phyloP scores from a whole-genome alignment of 2,888 invertebrate genomes.

The Incurvaria masculella region DNA sequence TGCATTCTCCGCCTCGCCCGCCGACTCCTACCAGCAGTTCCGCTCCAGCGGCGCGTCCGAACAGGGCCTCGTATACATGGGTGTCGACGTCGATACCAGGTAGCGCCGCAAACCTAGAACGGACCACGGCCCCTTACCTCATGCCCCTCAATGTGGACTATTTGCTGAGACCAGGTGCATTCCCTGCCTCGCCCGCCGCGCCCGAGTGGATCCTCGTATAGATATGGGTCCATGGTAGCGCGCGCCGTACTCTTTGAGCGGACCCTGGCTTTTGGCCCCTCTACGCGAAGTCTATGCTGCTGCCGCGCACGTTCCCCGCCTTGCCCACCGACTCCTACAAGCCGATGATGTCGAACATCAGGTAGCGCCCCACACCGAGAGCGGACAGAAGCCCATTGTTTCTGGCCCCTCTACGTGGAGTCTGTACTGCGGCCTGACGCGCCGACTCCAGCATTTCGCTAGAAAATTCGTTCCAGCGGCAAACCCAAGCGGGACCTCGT shows the following conservation, averaged over 20 bases:
- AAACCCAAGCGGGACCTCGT: constrained; percentile 41
- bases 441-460: constrained; percentile 52
- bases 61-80: constrained; percentile 46
- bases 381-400: too few relatives aligned
- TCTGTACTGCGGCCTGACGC: constrained; percentile 47
- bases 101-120: too few relatives aligned
- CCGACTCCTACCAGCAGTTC: constrained; percentile 55
- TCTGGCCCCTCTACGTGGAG: constrained; percentile 62
- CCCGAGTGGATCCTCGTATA: constrained; percentile 46
- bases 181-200: constrained; percentile 51
- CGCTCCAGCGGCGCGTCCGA: constrained; percentile 46
- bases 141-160: constrained; percentile 63
- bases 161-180: constrained; percentile 43
- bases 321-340: too few relatives aligned
- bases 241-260: too few relatives aligned
- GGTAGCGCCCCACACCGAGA: too few relatives aligned
- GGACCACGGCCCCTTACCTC: too few relatives aligned
- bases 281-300: constrained; percentile 57
- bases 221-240: constrained; percentile 42
- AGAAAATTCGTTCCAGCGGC: constrained; percentile 53
- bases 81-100: constrained; percentile 40
- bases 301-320: constrained; percentile 49
- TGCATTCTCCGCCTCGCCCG: constrained; percentile 54
- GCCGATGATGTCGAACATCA: too few relatives aligned
- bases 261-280: too few relatives aligned